These are phyloP conservation scores for Aporophyla lueneburgensis DNA, from an alignment of 2,888 invertebrate genomes.

Conservation along the genomic window DNA sequence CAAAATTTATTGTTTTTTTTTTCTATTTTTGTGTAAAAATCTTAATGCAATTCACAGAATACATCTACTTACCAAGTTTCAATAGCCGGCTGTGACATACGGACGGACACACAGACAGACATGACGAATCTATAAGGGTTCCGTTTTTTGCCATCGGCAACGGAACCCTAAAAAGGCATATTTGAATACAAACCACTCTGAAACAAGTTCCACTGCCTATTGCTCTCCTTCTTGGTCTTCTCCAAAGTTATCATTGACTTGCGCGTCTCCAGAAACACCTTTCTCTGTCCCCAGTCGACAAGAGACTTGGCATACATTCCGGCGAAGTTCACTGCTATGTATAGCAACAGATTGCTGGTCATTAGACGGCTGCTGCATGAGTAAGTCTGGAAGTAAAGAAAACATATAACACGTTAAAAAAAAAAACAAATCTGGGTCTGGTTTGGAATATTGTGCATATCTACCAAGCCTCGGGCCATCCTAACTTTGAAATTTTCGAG, in stretches of 20 bases:
- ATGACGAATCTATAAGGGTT: too few species aligned
- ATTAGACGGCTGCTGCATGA: constrained; percentile 92
- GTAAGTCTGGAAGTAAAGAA: constrained; percentile 76
- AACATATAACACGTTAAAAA: too few species aligned
- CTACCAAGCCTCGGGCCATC: neutral
- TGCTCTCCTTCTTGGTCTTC: constrained; percentile 96
- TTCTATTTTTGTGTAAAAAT: too few species aligned
- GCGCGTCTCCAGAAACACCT: constrained; percentile 98
- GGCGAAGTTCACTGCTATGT: constrained; percentile 96
- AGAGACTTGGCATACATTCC: constrained; percentile 98
- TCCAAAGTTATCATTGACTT: constrained; percentile 97
- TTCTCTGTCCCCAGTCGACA: constrained; percentile 97
- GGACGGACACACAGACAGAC: too few species aligned
- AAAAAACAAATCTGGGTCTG: too few species aligned
- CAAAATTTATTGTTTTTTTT: too few species aligned
- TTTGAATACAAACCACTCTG: constrained; percentile 92
- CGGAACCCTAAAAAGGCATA: too few species aligned
- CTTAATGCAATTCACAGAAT: too few species aligned
- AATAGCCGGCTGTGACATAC: too few species aligned
- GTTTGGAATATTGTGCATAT: neutral
- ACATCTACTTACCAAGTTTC: too few species aligned
- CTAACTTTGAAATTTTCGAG: neutral
- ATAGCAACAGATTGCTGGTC: constrained; percentile 94
- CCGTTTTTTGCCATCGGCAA: too few species aligned
- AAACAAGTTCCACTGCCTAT: constrained; percentile 96